A percentile compares a stretch with the other conserved stretches of the same genome.
These are phyloP conservation scores for Candidula unifasciata DNA, from an alignment of 2,888 invertebrate species.

Conservation along the genomic window DNA sequence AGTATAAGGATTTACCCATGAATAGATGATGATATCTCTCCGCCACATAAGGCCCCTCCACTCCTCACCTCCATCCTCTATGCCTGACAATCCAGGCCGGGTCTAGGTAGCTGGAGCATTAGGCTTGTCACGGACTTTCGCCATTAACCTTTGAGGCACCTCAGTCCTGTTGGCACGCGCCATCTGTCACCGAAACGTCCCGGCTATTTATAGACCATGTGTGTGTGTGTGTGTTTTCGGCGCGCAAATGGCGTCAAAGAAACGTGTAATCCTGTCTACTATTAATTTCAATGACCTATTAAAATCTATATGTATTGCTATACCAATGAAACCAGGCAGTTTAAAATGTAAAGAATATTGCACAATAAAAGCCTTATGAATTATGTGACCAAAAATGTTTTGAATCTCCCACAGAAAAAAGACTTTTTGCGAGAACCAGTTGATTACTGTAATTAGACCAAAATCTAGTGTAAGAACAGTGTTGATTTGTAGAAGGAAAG, in stretches of 20 bases:
- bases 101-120: neutral
- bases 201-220: neutral
- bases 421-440: too few species aligned
- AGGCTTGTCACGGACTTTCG: conserved; percentile 7
- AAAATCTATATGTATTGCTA: too few species aligned
- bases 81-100: neutral
- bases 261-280: neutral
- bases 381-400: too few species aligned
- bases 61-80: neutral
- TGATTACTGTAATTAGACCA: too few species aligned
- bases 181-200: neutral
- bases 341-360: too few species aligned
- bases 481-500: too few species aligned
- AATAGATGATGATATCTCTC: neutral
- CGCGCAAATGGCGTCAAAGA: neutral
- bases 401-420: too few species aligned
- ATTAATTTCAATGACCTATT: too few species aligned
- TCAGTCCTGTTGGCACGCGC: neutral
- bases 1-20: neutral
- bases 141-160: neutral
- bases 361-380: too few species aligned
- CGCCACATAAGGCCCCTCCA: neutral
- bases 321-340: too few species aligned
- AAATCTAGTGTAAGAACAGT: too few species aligned
- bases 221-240: neutral